Conservation (phyloP, 2,888 invertebrate species). For the Agrypnus murinus region DNA sequence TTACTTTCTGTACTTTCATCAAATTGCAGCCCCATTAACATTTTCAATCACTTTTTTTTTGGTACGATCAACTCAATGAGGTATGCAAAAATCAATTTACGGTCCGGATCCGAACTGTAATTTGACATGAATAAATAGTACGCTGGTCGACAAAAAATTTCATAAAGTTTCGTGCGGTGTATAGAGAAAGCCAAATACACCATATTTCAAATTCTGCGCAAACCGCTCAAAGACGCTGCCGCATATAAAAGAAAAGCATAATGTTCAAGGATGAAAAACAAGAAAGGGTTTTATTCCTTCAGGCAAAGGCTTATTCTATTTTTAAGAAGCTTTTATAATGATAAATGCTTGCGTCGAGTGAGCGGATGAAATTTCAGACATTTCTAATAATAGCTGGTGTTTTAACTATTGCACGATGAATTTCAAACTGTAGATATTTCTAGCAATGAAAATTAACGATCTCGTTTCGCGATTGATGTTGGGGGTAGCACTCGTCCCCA, state of each 20-base stretch:
- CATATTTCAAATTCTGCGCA: conserved; percentile 22
- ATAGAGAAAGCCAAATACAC: conserved; percentile 7
- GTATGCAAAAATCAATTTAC: conserved; percentile 29
- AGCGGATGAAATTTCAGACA: conserved; percentile 30
- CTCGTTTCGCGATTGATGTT: conserved; percentile 18
- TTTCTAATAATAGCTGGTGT: conserved; percentile 27
- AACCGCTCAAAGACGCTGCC: conserved; percentile 11
- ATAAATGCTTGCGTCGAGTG: conserved; percentile 21
- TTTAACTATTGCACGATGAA: conserved; percentile 22
- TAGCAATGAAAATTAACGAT: conserved; percentile 24
- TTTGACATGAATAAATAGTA: conserved; percentile 20
- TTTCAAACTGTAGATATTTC: conserved; percentile 8
- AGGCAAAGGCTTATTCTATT: conserved; percentile 19
- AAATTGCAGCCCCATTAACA: conserved; percentile 7
- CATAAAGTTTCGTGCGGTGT: conserved; percentile 11
- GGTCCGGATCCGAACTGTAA: not conserved
- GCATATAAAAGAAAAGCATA: conserved; percentile 17
- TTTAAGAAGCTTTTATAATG: conserved; percentile 29
- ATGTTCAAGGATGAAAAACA: conserved; percentile 32
- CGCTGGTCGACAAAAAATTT: conserved; percentile 17
- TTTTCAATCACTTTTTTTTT: conserved; percentile 21
- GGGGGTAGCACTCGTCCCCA: not conserved
- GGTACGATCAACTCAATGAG: not conserved
- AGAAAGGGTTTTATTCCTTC: conserved; percentile 31
- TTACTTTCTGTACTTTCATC: conserved; percentile 23